Evolutionary conservation across 2,113 vertebrate species (phyloP).

Genomic region (Anser cygnoides): DNA sequence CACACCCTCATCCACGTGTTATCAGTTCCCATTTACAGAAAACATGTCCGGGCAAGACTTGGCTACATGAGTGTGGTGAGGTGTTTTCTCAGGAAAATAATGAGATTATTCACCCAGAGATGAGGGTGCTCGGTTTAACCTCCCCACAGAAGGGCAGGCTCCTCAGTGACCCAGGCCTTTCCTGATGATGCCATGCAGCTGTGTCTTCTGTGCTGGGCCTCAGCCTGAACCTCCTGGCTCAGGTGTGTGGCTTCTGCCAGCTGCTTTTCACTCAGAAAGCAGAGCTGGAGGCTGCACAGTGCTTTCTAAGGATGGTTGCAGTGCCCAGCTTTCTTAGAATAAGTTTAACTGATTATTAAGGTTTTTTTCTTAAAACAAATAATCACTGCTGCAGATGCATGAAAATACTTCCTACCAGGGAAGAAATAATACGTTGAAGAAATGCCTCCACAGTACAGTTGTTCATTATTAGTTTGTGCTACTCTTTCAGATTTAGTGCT

Average conservation of each 20-base stretch:
- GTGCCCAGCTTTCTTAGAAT: neutral
- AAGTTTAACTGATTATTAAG: neutral
- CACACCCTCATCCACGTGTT: neutral
- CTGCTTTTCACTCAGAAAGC: neutral
- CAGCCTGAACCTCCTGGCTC: neutral
- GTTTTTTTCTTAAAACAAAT: neutral
- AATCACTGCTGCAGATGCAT: neutral
- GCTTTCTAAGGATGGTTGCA: neutral
- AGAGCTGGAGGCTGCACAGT: neutral
- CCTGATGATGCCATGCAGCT: neutral
- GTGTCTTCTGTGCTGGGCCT: neutral
- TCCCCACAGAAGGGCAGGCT: constrained; percentile 11
- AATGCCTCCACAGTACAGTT: neutral
- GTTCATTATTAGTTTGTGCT: neutral
- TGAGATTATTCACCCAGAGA: constrained; percentile 51
- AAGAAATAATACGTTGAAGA: neutral
- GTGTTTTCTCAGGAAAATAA: constrained; percentile 50
- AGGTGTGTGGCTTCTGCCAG: accelerated
- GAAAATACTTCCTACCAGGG: neutral
- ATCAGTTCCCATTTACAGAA: constrained; percentile 29
- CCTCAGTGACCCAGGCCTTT: neutral
- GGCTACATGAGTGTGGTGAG: neutral
- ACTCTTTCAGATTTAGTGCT: neutral
- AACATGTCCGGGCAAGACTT: constrained; percentile 36
- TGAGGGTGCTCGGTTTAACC: constrained; percentile 28